phyloP scores from a whole-genome alignment of 2,888 invertebrate genomes.

The Sminthurinus aureus region DNA sequence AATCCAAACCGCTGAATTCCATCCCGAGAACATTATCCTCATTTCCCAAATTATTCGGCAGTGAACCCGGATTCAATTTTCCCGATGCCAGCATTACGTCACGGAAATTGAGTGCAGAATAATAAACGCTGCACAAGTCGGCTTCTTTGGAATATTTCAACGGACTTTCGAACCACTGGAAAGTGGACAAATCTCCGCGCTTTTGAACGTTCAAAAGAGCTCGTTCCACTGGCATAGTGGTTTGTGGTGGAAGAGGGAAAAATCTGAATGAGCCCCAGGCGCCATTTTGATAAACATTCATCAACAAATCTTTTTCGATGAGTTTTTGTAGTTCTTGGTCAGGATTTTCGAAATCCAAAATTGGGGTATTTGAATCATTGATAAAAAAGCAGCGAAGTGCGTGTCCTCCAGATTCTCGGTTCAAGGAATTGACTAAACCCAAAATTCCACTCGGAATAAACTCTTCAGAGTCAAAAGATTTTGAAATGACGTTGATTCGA shows the following conservation, averaged over 20 bases:
- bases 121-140: too few species aligned
- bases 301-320: not conserved
- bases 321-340: not conserved
- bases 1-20: conserved; percentile 89
- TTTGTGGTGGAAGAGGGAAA: too few species aligned
- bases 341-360: too few species aligned
- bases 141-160: not conserved
- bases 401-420: conserved; percentile 64
- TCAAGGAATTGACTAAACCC: conserved; percentile 67
- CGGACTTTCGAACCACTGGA: not conserved
- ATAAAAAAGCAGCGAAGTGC: conserved; percentile 62
- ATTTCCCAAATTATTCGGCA: conserved; percentile 86
- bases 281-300: not conserved
- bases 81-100: not conserved
- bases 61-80: conserved; percentile 67
- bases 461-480: too few species aligned
- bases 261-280: not conserved
- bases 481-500: too few species aligned
- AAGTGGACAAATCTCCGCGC: too few species aligned
- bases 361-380: too few species aligned
- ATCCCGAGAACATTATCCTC: conserved; percentile 93
- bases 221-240: too few species aligned
- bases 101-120: not conserved
- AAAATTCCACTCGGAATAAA: conserved; percentile 67
- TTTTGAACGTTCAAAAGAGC: too few species aligned